Conservation (phyloP, 2,797 vertebrate species). For the Cynopterus sphinx region DNA sequence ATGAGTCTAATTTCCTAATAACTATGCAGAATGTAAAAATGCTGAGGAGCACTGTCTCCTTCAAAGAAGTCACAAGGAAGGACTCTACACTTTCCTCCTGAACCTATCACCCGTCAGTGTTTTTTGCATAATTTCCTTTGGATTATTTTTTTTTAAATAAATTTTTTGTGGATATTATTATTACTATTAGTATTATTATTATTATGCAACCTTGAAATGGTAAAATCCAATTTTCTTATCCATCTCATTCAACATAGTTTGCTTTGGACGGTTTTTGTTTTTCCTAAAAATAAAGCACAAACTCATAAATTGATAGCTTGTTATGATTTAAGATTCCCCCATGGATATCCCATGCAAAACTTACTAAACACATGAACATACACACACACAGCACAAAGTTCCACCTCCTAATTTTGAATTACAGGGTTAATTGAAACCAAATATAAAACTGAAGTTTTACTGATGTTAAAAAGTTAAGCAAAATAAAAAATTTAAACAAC, state of each 20-base stretch:
- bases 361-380: not conserved
- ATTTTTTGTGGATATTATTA: not conserved
- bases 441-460: not conserved
- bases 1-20: slow-evolving; percentile 1
- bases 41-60: not conserved
- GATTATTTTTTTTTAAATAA: not conserved
- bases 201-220: not conserved
- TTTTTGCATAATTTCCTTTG: slow-evolving; percentile 31
- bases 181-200: not conserved
- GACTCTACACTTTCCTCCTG: not conserved
- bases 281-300: not conserved
- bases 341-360: not conserved
- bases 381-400: not conserved
- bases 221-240: slow-evolving; percentile 30
- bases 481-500: slow-evolving; percentile 56
- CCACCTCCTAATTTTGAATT: not conserved
- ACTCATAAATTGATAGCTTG: not conserved
- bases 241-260: slow-evolving; percentile 30
- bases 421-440: slow-evolving; percentile 35
- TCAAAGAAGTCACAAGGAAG: not conserved
- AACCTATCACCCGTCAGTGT: not conserved
- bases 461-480: slow-evolving; percentile 48
- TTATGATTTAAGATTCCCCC: not conserved
- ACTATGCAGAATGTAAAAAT: not conserved
- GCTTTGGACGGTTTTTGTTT: not conserved